phyloP scores from a whole-genome alignment of 2,797 vertebrate genomes.

The Spinibarbus caldwelli region DNA sequence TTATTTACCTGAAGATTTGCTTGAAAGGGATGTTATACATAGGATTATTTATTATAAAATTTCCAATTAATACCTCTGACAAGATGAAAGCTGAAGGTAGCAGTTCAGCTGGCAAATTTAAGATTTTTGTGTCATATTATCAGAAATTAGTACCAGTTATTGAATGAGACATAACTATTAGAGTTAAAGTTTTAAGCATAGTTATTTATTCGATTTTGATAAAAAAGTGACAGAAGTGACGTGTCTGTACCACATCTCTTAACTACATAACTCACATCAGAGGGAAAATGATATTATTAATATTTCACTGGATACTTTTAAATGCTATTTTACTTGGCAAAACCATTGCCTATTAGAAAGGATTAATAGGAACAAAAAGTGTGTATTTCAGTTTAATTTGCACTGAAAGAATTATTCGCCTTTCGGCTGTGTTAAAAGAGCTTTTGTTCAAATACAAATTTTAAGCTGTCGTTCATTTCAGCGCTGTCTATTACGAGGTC shows the following conservation, averaged over 20 bases:
- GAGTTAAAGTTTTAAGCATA: not conserved
- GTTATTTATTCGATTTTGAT: not conserved
- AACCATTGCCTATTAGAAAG: slow-evolving; percentile 38
- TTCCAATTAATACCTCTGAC: slow-evolving; percentile 12
- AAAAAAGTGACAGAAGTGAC: not conserved
- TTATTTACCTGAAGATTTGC: slow-evolving; percentile 6
- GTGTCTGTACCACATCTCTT: not conserved
- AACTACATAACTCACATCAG: not conserved
- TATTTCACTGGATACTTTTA: slow-evolving; percentile 36
- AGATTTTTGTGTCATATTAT: not conserved
- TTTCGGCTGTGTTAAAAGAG: slow-evolving; percentile 48
- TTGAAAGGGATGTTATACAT: slow-evolving; percentile 6
- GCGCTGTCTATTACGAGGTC: slow-evolving; percentile 43
- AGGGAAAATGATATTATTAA: not conserved
- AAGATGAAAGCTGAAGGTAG: slow-evolving; percentile 3
- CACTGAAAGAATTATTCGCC: slow-evolving; percentile 38
- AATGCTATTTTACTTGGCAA: slow-evolving; percentile 27
- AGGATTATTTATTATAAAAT: slow-evolving; percentile 28
- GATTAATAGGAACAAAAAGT: slow-evolving; percentile 43
- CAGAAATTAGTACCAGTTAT: not conserved
- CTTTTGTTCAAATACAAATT: slow-evolving; percentile 47
- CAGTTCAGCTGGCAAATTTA: slow-evolving; percentile 1
- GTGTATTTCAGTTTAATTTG: slow-evolving; percentile 51
- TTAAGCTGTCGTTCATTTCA: slow-evolving; percentile 41
- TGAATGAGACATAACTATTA: not conserved